A percentile compares a stretch with the other conserved stretches of the same genome.
phyloP scores from a whole-genome alignment of 2,797 vertebrate species.

The Cygnus olor region DNA sequence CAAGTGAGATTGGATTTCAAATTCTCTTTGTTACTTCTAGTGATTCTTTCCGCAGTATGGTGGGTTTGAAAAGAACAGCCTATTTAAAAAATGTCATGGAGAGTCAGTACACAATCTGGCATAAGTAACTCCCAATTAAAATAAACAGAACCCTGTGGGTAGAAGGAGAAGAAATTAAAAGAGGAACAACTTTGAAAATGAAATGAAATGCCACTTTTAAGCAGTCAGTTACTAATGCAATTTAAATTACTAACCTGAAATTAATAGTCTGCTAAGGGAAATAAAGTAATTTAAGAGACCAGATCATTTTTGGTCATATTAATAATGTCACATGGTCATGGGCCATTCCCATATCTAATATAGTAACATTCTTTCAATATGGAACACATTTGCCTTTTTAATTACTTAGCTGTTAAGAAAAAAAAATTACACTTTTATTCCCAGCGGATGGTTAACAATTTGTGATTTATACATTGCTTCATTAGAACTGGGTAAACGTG shows the following conservation, averaged over 20 bases:
- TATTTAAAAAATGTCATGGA: neutral
- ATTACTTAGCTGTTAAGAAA: conserved; percentile 69
- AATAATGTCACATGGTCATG: conserved; percentile 66
- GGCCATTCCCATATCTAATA: conserved; percentile 71
- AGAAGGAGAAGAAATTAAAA: conserved; percentile 43
- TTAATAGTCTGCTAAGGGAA: conserved; percentile 72
- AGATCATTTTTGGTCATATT: conserved; percentile 70
- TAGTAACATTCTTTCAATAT: conserved; percentile 56
- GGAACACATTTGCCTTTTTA: conserved; percentile 73
- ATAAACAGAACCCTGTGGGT: conserved; percentile 55
- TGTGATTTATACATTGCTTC: conserved; percentile 69
- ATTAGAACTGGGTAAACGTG: conserved; percentile 59
- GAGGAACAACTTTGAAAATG: conserved; percentile 44
- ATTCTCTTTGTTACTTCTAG: conserved; percentile 61
- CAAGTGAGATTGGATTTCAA: conserved; percentile 44
- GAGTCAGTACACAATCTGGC: conserved; percentile 55
- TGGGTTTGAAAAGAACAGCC: conserved; percentile 51
- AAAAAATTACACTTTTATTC: conserved; percentile 50
- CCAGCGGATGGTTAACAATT: conserved; percentile 58
- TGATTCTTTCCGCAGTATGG: conserved; percentile 21
- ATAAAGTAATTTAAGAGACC: conserved; percentile 68
- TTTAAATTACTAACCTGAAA: conserved; percentile 72
- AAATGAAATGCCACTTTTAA: conserved; percentile 64
- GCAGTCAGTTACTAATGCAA: conserved; percentile 45
- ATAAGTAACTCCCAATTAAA: conserved; percentile 49